Evolutionary conservation across 2,797 vertebrate genomes (phyloP), one percentile per base, ranked within the genome.

Genomic region (Gymnothorax reevesii): DNA sequence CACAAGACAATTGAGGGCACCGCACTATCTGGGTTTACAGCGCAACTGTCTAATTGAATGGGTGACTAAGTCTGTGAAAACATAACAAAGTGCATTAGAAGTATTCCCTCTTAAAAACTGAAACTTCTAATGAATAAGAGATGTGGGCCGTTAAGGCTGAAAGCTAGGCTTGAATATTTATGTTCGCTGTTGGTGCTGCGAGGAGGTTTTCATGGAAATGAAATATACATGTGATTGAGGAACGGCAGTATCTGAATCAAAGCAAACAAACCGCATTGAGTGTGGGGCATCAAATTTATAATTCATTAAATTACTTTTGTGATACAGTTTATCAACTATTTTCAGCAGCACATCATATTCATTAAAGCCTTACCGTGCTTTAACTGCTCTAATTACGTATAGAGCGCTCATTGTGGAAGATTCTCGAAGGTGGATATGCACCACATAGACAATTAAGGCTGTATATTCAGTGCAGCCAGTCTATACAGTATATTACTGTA

Each of bases 261-360:
- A 91, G 91, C 90, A 91, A 91, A 93, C 89, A 92, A 89, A 92
- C 91, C 88, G 92, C 93, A 93, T 92, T 92, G 92, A 93, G 92
- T 91, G 87, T 87, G 86, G 87, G 88, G 89, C 92, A 90, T 90
- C 90, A 89, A 86, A 91, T 94, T 91, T 88, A 93, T 94, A 92
- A 93, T 93, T 94, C 91, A 94, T 93, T 87, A 87, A 84, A 90
- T 86, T 57, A 25, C 54, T 52, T 82, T 82, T 82, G 80, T 55
- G 55, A 82, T 57, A 82, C 22, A 9, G 25, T 82, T 82, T 54
- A 69, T 86, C 85, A 20, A 15, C 13, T 27, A 59, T 86, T 82
- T 82, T 69, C 22, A 69, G 57, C 60, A 22, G n/a, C 59, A 25
- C 15, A 82, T 55, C 13, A 22, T 60, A n/a, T 82, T 49, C 77